phyloP scores from a whole-genome alignment of 1,140 invertebrate genomes.

The Aphelenchoides besseyi region DNA sequence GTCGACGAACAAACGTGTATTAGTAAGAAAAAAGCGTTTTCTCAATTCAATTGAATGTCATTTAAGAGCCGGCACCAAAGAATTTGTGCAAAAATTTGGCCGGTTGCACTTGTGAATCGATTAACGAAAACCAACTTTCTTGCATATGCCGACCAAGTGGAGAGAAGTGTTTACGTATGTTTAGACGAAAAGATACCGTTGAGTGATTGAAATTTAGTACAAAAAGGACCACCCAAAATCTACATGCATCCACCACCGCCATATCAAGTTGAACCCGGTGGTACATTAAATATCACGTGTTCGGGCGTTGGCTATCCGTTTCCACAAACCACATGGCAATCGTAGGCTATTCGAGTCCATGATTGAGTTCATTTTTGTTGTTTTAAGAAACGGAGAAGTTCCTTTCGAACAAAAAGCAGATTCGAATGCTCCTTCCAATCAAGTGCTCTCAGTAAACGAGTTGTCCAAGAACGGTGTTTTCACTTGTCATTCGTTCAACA shows the following conservation, averaged over 20 bases:
- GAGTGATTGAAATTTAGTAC: slow-evolving; percentile 33
- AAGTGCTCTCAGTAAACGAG: slow-evolving; percentile 45
- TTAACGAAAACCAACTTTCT: slow-evolving; percentile 54
- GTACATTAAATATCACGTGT: slow-evolving; percentile 60
- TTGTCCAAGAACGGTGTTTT: slow-evolving; percentile 59
- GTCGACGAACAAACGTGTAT: slow-evolving; percentile 56
- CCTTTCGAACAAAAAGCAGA: slow-evolving; percentile 41
- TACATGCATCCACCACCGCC: slow-evolving; percentile 56
- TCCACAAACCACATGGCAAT: slow-evolving; percentile 47
- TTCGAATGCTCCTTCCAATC: slow-evolving; percentile 19
- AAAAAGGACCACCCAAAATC: slow-evolving; percentile 58
- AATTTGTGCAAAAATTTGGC: slow-evolving; percentile 56
- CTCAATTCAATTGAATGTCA: too few relatives aligned
- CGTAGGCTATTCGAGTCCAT: background rate
- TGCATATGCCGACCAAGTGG: slow-evolving; percentile 49
- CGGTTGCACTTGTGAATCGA: slow-evolving; percentile 52
- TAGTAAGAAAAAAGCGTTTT: slow-evolving; percentile 35
- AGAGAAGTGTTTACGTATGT: slow-evolving; percentile 54
- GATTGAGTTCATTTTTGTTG: slow-evolving; percentile 9
- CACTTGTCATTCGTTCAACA: slow-evolving; percentile 56
- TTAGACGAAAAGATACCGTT: slow-evolving; percentile 17
- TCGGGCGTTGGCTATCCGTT: slow-evolving; percentile 60
- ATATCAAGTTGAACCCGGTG: slow-evolving; percentile 54
- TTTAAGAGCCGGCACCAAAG: slow-evolving; percentile 59
- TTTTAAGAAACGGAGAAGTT: slow-evolving; percentile 25